Percentiles rank a stretch among this genome's conserved stretches.
Conservation (phyloP, 2,888 invertebrate species). For the Polyommatus iphigenia region DNA sequence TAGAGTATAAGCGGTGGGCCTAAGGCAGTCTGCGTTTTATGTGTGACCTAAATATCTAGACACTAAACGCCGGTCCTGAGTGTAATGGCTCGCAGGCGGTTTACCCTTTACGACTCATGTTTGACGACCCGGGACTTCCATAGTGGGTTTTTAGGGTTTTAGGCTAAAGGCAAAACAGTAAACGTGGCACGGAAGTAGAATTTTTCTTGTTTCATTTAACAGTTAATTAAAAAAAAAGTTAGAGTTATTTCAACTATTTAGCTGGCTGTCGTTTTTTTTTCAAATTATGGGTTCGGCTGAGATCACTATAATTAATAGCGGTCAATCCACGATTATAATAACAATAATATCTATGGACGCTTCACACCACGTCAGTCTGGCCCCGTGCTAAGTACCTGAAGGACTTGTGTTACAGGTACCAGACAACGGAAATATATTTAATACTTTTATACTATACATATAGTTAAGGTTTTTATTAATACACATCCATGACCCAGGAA, state of each 20-base stretch:
- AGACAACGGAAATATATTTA: too few relatives aligned
- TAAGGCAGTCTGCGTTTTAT: background rate
- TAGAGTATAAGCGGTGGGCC: background rate
- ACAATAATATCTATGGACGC: too few relatives aligned
- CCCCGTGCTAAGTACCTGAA: too few relatives aligned
- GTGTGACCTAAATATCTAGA: conserved; percentile 32
- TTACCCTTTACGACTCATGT: background rate
- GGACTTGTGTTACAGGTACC: too few relatives aligned
- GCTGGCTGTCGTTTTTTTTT: background rate
- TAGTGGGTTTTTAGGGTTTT: background rate
- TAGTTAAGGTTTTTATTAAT: too few relatives aligned
- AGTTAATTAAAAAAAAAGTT: background rate
- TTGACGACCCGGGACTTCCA: background rate
- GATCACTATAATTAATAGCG: background rate
- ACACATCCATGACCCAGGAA: too few relatives aligned
- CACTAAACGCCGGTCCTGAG: conserved; percentile 5
- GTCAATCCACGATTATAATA: background rate
- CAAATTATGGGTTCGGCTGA: background rate
- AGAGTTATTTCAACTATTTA: background rate
- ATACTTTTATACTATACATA: too few relatives aligned
- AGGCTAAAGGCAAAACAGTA: background rate
- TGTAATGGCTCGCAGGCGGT: background rate
- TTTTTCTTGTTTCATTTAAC: background rate
- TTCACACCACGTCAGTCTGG: too few relatives aligned
- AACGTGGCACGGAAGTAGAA: background rate